These are phyloP conservation scores for Tokudaia tokunoshimensis DNA, from an alignment of 2,797 vertebrate species.

Conservation along the genomic window DNA sequence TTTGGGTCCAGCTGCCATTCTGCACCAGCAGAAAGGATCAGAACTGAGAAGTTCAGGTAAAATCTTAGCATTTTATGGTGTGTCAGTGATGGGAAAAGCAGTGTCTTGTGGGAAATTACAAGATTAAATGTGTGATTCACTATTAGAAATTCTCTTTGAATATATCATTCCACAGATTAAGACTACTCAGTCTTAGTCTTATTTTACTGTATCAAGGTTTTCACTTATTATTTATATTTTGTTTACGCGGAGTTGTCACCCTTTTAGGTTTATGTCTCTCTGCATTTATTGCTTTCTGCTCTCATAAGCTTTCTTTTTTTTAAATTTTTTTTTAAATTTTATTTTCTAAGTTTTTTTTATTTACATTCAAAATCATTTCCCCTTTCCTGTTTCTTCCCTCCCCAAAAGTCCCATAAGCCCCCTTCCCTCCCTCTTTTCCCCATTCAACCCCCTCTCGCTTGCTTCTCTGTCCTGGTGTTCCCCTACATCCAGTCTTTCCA, in stretches of 20 bases:
- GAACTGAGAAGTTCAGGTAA: neutral
- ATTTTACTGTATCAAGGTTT: neutral
- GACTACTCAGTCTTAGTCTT: neutral
- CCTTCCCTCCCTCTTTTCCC: too few species aligned
- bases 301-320: neutral
- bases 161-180: neutral
- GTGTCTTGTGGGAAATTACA: neutral
- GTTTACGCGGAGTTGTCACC: neutral
- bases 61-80: neutral
- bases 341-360: too few species aligned
- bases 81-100: neutral
- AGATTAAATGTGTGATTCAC: neutral
- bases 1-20: neutral
- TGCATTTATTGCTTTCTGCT: neutral
- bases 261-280: neutral
- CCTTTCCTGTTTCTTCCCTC: too few species aligned
- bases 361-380: too few species aligned
- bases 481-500: too few species aligned
- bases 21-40: neutral
- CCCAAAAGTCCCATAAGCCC: too few species aligned
- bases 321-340: too few species aligned
- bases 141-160: neutral
- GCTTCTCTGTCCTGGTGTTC: too few species aligned
- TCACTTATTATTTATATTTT: constrained; percentile 21
- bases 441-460: too few species aligned